Conservation (phyloP, 2,888 invertebrate species). For the Monochamus alternatus region DNA sequence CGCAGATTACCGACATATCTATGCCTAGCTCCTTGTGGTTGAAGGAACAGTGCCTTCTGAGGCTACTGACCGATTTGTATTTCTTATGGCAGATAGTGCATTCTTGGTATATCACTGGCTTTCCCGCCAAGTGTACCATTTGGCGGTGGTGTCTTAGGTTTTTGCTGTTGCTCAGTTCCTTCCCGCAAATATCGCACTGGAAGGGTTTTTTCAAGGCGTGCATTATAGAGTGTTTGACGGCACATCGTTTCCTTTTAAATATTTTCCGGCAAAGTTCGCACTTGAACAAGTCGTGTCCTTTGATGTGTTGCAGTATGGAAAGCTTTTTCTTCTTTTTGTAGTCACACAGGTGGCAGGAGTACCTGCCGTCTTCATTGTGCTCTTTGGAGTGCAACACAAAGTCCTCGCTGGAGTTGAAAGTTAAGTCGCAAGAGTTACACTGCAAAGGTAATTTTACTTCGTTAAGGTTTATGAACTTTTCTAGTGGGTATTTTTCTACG, state of each 20-base stretch:
- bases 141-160: conserved; percentile 38
- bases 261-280: conserved; percentile 71
- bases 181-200: conserved; percentile 73
- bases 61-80: conserved; percentile 45
- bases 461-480: conserved; percentile 45
- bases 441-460: conserved; percentile 63
- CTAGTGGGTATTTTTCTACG: conserved; percentile 32
- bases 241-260: conserved; percentile 72
- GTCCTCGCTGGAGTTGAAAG: conserved; percentile 62
- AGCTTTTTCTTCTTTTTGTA: conserved; percentile 63
- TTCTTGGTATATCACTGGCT: conserved; percentile 31
- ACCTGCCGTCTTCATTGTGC: conserved; percentile 61
- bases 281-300: conserved; percentile 70
- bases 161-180: conserved; percentile 62
- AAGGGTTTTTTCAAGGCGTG: conserved; percentile 74
- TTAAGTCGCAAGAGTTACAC: conserved; percentile 64
- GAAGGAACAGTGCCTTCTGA: conserved; percentile 46
- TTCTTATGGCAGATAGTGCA: conserved; percentile 47
- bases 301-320: conserved; percentile 67
- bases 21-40: conserved; percentile 47
- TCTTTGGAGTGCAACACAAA: conserved; percentile 63
- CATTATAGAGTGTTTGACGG: conserved; percentile 69
- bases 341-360: conserved; percentile 65
- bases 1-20: conserved; percentile 63
- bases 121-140: not conserved